These are phyloP conservation scores for Rhyacophila evoluta DNA, from an alignment of 2,888 invertebrate species.

Conservation along the genomic window DNA sequence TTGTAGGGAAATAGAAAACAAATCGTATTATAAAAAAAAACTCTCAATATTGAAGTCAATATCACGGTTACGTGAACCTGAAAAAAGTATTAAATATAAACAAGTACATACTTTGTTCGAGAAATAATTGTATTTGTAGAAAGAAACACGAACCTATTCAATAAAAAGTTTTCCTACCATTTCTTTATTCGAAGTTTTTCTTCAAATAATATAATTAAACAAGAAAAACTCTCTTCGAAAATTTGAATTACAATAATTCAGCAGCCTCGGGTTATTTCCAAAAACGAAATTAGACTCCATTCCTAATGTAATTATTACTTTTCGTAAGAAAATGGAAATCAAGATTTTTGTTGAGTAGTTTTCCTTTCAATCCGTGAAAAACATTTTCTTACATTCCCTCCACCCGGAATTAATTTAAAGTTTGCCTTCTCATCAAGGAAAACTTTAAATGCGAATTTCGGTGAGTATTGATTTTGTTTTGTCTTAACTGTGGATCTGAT, in stretches of 20 bases:
- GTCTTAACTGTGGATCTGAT: neutral
- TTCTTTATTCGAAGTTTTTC: too few species aligned
- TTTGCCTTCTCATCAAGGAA: neutral
- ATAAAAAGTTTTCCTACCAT: too few species aligned
- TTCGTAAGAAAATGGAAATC: neutral
- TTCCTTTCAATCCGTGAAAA: neutral
- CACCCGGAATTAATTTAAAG: conserved; percentile 12
- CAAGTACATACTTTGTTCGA: too few species aligned
- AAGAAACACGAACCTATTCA: too few species aligned
- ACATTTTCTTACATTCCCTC: neutral
- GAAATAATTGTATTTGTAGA: too few species aligned
- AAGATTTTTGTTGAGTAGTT: neutral
- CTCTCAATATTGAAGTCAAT: too few species aligned
- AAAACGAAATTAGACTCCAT: neutral
- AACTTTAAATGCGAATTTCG: conserved; percentile 2
- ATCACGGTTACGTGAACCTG: too few species aligned
- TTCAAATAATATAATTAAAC: neutral
- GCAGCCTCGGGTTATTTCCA: neutral
- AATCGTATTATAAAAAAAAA: too few species aligned
- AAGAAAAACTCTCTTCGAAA: neutral
- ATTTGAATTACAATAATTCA: neutral
- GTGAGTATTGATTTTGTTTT: conserved; percentile 11
- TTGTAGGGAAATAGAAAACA: too few species aligned
- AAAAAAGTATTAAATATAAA: too few species aligned
- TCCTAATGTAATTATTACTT: conserved; percentile 9